Percentiles rank a stretch among this genome's conserved stretches.
phyloP scores from a whole-genome alignment of 2,797 vertebrate species.

The Phalanger gymnotis region DNA sequence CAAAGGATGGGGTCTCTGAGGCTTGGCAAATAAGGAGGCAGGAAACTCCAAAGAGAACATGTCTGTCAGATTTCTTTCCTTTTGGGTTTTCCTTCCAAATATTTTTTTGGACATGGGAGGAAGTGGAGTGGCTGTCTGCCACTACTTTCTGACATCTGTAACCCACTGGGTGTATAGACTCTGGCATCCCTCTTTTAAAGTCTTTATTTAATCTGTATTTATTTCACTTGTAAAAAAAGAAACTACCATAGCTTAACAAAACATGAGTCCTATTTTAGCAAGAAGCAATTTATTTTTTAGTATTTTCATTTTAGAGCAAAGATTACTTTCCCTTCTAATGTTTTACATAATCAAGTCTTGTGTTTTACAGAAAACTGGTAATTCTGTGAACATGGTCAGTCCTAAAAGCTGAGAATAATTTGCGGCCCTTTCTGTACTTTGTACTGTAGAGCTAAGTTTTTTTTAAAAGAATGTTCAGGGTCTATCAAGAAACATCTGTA shows the following conservation, averaged over 20 bases:
- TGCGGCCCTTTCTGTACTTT: constrained; percentile 50
- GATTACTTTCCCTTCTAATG: constrained; percentile 43
- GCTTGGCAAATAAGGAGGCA: constrained; percentile 60
- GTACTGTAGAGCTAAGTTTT: constrained; percentile 42
- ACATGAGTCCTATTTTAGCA: constrained; percentile 67
- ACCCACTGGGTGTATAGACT: constrained; percentile 62
- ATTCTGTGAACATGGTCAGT: constrained; percentile 47
- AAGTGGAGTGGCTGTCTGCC: constrained; percentile 65
- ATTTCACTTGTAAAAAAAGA: constrained; percentile 71
- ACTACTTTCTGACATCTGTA: constrained; percentile 71
- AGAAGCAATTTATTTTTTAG: constrained; percentile 64
- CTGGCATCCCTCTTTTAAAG: constrained; percentile 68
- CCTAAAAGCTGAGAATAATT: constrained; percentile 62
- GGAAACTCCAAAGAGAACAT: constrained; percentile 73
- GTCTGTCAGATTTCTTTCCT: constrained; percentile 68
- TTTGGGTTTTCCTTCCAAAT: constrained; percentile 66
- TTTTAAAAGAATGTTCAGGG: constrained; percentile 65
- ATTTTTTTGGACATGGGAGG: constrained; percentile 62
- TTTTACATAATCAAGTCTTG: not conserved
- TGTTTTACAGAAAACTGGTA: constrained; percentile 53
- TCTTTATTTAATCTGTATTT: constrained; percentile 68
- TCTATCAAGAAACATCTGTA: constrained; percentile 70
- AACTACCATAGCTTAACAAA: constrained; percentile 68
- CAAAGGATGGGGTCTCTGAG: constrained; percentile 50
- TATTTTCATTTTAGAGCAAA: constrained; percentile 57